Evolutionary conservation across 2,797 vertebrate genomes (phyloP).

Genomic region (Threskiornis aethiopicus): DNA sequence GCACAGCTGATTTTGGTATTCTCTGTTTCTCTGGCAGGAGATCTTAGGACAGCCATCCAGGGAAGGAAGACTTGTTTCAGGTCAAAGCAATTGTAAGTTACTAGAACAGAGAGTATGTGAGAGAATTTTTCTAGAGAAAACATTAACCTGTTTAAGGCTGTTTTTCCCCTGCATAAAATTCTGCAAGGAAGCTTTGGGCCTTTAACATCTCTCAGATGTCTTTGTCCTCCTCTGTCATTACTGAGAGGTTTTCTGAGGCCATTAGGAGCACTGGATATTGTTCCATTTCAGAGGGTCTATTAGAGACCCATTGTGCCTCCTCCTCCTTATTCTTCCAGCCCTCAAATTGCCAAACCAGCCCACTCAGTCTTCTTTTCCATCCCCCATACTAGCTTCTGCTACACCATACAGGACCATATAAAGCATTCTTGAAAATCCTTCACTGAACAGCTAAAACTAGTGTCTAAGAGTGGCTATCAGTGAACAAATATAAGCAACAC

Average conservation of each 20-base stretch:
- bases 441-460: neutral
- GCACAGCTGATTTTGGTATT: neutral
- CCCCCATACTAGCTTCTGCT: neutral
- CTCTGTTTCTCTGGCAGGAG: neutral
- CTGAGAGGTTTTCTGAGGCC: neutral
- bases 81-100: neutral
- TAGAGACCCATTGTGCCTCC: neutral
- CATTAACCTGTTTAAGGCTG: rapidly evolving
- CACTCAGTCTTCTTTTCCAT: neutral
- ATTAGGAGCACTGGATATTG: neutral
- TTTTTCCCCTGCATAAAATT: neutral
- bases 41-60: neutral
- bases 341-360: neutral
- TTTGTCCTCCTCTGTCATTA: neutral
- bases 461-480: neutral
- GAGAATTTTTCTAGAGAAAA: neutral
- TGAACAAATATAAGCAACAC: neutral
- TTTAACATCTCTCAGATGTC: neutral
- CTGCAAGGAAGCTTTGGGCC: neutral
- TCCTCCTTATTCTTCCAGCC: neutral
- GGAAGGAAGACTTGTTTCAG: neutral
- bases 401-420: neutral
- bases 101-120: neutral
- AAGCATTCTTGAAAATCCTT: neutral
- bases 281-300: neutral